A percentile compares a stretch with the other conserved stretches of the same genome.
Evolutionary conservation across 2,888 invertebrate species (phyloP).

Genomic region (Sphaerophoria taeniata): DNA sequence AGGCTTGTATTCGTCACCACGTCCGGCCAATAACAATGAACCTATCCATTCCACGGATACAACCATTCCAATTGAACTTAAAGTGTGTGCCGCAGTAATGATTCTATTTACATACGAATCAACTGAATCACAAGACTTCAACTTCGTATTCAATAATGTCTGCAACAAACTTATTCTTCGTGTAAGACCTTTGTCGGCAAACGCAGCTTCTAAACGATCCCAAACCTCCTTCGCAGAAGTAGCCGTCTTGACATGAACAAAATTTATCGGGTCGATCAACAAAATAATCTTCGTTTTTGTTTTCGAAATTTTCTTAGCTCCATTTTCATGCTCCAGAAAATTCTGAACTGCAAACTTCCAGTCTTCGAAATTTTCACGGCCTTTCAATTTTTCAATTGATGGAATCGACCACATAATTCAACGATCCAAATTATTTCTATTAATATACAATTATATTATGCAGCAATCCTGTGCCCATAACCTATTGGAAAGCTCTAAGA

Average conservation of each 20-base stretch:
- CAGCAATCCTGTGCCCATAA: neutral
- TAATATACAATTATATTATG: neutral
- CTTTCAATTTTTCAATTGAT: neutral
- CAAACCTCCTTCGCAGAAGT: neutral
- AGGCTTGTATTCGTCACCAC: too few species aligned
- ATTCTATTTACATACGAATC: neutral
- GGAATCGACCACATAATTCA: neutral
- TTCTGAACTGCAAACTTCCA: neutral
- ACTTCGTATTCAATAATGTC: neutral
- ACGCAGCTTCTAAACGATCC: neutral
- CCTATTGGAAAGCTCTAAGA: neutral
- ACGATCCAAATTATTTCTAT: neutral
- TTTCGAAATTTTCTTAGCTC: neutral
- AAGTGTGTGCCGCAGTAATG: neutral
- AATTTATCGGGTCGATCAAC: neutral
- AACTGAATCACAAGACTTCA: neutral
- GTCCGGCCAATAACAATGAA: too few species aligned
- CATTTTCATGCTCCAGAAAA: neutral
- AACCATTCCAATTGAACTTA: too few species aligned
- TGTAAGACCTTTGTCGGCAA: slow-evolving; percentile 1
- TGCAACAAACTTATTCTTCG: neutral
- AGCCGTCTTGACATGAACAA: neutral
- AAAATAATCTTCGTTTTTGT: neutral
- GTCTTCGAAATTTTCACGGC: neutral
- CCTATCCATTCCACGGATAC: too few species aligned